These are phyloP conservation scores for Catostylus mosaicus DNA, from an alignment of 30 jellyfish, hydroid and myxozoan genomes.

Conservation along the genomic window DNA sequence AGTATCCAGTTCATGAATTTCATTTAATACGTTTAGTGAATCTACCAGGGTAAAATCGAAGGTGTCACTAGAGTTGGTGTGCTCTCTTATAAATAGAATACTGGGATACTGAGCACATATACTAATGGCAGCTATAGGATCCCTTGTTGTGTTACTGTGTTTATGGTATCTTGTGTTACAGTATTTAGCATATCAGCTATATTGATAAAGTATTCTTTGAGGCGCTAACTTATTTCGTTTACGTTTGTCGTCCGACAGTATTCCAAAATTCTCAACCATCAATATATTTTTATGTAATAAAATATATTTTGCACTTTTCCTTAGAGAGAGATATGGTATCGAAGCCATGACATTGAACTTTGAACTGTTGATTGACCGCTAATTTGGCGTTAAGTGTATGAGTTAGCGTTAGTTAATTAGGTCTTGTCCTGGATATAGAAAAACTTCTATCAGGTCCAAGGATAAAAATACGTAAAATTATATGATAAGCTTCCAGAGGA, in stretches of 20 bases:
- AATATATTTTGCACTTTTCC: too few species aligned
- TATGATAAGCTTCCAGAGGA: too few species aligned
- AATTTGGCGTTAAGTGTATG: too few species aligned
- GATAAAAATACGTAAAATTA: too few species aligned
- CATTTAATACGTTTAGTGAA: slow-evolving; percentile 9
- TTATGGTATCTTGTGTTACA: not conserved
- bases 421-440: too few species aligned
- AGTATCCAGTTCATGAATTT: slow-evolving; percentile 12
- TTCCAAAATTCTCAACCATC: not conserved
- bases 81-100: slow-evolving; percentile 6
- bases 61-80: not conserved
- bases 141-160: not conserved
- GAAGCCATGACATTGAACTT: too few species aligned
- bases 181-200: not conserved
- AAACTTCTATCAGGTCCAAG: too few species aligned
- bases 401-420: too few species aligned
- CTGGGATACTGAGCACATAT: not conserved
- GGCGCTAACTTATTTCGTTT: not conserved
- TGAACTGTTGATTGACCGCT: too few species aligned
- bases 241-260: not conserved
- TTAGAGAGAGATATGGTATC: too few species aligned
- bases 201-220: not conserved
- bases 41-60: not conserved
- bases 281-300: not conserved
- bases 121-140: not conserved